Evolutionary conservation across 2,888 invertebrate species (phyloP).

Genomic region (Trichogramma evanescens): DNA sequence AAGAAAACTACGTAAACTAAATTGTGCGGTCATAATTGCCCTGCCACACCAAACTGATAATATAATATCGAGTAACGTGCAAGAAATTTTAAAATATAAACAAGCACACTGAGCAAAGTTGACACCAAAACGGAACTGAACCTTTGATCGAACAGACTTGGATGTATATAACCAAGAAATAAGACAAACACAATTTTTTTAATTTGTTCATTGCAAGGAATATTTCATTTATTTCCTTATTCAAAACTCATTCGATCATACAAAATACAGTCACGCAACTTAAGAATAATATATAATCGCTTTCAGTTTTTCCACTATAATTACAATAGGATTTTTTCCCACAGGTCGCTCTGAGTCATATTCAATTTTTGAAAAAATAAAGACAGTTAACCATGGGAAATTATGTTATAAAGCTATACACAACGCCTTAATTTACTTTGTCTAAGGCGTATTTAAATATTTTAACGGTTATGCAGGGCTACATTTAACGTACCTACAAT

Average conservation of each 20-base stretch:
- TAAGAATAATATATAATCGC: conserved; percentile 28
- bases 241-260: conserved; percentile 42
- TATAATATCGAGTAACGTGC: conserved; percentile 23
- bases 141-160: conserved; percentile 48
- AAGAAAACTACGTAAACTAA: conserved; percentile 12
- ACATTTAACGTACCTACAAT: no score
- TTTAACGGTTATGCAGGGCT: no score
- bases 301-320: conserved; percentile 17
- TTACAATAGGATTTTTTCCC: conserved; percentile 20
- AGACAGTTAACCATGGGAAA: conserved; percentile 6
- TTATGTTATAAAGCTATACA: conserved; percentile 13
- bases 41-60: conserved; percentile 51
- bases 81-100: conserved; percentile 40
- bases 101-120: conserved; percentile 51
- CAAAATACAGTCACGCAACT: conserved; percentile 46
- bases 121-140: conserved; percentile 58
- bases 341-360: background rate
- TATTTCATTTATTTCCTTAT: conserved; percentile 40
- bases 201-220: conserved; percentile 42
- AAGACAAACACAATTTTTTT: conserved; percentile 41
- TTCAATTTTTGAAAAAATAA: conserved; percentile 11
- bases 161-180: conserved; percentile 48
- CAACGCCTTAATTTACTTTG: conserved; percentile 4
- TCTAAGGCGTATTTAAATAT: background rate
- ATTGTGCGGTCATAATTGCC: conserved; percentile 47